Evolutionary conservation across 2,113 vertebrate genomes (phyloP).

Genomic region (Myiopsitta monachus): DNA sequence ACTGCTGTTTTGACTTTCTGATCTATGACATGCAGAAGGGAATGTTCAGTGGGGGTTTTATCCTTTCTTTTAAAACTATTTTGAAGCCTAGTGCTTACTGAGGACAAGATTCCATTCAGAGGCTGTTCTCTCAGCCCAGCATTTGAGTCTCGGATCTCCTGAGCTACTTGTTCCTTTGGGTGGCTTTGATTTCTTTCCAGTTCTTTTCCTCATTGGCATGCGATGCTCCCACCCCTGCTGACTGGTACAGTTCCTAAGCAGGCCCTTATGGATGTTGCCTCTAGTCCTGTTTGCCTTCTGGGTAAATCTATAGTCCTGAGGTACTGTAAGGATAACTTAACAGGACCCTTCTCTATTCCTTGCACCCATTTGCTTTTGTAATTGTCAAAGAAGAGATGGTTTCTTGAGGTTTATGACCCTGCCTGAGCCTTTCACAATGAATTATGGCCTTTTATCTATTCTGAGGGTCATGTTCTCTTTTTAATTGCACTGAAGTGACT

Average conservation of each 20-base stretch:
- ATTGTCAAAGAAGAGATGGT: background rate
- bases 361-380: background rate
- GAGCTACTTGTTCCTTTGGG: background rate
- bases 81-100: background rate
- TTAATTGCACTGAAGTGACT: slow-evolving; percentile 15
- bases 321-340: background rate
- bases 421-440: background rate
- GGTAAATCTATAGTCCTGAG: background rate
- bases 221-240: background rate
- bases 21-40: background rate
- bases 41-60: background rate
- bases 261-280: background rate
- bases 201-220: background rate
- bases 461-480: background rate
- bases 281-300: background rate
- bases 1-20: background rate
- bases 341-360: background rate
- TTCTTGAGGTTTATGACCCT: slow-evolving; percentile 13
- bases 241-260: background rate
- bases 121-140: background rate
- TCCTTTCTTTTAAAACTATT: background rate
- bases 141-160: background rate
- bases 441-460: background rate
- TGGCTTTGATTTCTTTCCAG: background rate
- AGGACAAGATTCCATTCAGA: background rate